Conservation (phyloP, 2,113 vertebrate genomes). For the Neogobius melanostomus region DNA sequence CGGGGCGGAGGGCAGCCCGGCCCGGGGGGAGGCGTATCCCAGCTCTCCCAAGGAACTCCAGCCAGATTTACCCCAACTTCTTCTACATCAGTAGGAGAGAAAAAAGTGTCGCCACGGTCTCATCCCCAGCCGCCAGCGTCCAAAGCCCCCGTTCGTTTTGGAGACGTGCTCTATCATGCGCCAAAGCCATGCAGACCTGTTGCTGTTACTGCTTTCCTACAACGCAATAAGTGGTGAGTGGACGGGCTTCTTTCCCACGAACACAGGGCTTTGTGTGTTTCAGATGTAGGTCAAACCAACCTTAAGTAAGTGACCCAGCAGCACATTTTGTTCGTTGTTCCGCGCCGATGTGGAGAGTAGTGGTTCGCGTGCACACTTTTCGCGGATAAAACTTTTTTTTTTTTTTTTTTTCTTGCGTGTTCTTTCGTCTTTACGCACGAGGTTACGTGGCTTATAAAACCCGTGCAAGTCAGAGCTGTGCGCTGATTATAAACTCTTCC, state of each 20-base stretch:
- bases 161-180: constrained; percentile 75
- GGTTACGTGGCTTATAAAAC: constrained; percentile 16
- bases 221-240: constrained; percentile 67
- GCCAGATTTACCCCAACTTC: constrained; percentile 73
- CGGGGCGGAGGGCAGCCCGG: constrained; percentile 4
- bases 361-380: neutral
- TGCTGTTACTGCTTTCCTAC: constrained; percentile 73
- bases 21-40: constrained; percentile 62
- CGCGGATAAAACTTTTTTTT: neutral
- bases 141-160: constrained; percentile 9
- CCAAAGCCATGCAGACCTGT: constrained; percentile 57
- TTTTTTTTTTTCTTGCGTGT: neutral
- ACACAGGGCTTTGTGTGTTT: constrained; percentile 10
- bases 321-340: constrained; percentile 3
- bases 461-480: neutral
- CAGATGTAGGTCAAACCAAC: constrained; percentile 13
- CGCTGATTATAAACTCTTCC: constrained; percentile 19
- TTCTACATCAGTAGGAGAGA: constrained; percentile 68
- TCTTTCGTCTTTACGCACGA: neutral
- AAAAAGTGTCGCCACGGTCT: constrained; percentile 45
- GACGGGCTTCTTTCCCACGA: constrained; percentile 16
- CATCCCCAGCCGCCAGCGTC: neutral
- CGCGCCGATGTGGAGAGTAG: constrained; percentile 1
- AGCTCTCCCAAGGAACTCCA: constrained; percentile 74
- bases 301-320: constrained; percentile 8